Base-by-base conservation (phyloP, 2,113 vertebrate species). In the Tautogolabrus adspersus region DNA sequence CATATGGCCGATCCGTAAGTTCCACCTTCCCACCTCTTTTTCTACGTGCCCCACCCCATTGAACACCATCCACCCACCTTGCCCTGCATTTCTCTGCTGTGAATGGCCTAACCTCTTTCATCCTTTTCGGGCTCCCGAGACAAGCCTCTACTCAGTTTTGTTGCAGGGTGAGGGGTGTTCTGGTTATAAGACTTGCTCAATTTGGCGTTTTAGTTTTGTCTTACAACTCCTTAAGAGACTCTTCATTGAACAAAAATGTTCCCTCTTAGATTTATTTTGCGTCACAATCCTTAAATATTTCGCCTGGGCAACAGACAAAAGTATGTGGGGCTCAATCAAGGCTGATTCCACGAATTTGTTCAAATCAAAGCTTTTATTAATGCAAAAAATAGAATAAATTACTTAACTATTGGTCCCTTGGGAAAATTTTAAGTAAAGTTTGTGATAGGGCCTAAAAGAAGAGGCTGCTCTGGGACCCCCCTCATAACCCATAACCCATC, bases 1-100 rank as follows among this genome's bases (percentile, higher is more conserved):
- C 92, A 85, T 96, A 93, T 90, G 93, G 93, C 90, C 93, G 89
- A 91, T 89, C 94, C 73, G 94, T 95, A 95, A 95, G 93, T 95
- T 93, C 90, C 87, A 88, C 89, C 77, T 88, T 89, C 83, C 89
- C 79, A 72, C 82, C 82, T 90, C 80, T 79, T 86, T 52, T 81
- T 89, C 70, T 84, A 52, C 88, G 84, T 88, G 85, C 77, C 87
- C 86, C 82, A 85, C 86, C 64, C 85, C 89, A 91, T 93, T 63
- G 73, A 84, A 81, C 86, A 87, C 86, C 88, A 85, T 89, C 79
- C 81, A 85, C 82, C 86, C 87, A 90, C 84, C 85, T 84, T 89
- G 85, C 79, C 89, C 87, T 84, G 84, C 88, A 89, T 93, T 87
- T 84, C 72, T 93, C 82, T 87, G 87, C 84, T 90, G 83, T 92